Conservation (phyloP, 2,888 invertebrate genomes). For the Melikaiella ostensackeni region DNA sequence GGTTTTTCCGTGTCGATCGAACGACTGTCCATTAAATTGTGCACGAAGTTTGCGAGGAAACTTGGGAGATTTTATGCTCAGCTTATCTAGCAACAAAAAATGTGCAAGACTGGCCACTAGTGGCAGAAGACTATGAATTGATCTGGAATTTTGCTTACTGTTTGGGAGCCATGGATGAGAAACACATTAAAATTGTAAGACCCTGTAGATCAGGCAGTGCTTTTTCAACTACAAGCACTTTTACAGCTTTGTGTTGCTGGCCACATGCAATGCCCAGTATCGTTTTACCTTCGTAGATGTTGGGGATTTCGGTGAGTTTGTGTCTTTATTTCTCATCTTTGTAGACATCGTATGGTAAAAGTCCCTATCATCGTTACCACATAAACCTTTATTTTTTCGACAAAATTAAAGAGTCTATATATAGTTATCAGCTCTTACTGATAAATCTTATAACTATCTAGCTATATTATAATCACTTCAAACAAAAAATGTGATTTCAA, state of each 20-base stretch:
- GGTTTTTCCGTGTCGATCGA: constrained; percentile 24
- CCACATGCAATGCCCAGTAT: constrained; percentile 44
- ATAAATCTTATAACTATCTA: no score
- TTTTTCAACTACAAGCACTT: constrained; percentile 56
- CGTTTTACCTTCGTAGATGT: constrained; percentile 42
- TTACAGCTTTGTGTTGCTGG: constrained; percentile 53
- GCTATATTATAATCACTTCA: no score
- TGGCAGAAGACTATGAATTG: constrained; percentile 44
- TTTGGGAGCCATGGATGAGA: constrained; percentile 41
- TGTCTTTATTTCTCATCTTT: no score
- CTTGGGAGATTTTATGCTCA: constrained; percentile 15
- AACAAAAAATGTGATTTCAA: no score
- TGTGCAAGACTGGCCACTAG: constrained; percentile 44
- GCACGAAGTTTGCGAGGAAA: constrained; percentile 10
- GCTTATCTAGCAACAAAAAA: neutral
- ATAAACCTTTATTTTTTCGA: no score
- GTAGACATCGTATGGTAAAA: no score
- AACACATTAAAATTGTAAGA: constrained; percentile 44
- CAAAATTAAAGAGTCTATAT: no score
- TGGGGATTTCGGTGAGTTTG: constrained; percentile 40
- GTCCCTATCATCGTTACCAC: no score
- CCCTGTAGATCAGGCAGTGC: constrained; percentile 51
- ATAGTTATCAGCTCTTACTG: no score
- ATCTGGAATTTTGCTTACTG: constrained; percentile 53
- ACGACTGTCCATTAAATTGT: constrained; percentile 14